Base-by-base conservation (phyloP, 1,140 invertebrate species). In the Charaxes varanes region DNA sequence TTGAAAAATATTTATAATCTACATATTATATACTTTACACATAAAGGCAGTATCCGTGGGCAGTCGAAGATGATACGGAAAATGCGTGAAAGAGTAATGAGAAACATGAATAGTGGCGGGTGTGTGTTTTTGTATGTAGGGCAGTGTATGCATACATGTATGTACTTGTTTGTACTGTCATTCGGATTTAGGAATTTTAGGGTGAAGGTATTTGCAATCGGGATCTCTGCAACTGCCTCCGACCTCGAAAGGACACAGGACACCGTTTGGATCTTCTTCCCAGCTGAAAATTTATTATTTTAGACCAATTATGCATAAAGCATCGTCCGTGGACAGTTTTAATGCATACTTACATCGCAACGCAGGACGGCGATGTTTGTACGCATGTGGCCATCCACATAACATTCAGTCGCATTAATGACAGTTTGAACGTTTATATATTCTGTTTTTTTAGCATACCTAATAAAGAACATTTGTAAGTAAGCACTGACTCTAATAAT, bases 171-270 rank as follows among this genome's bases (percentile, higher is more conserved):
- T 44, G 47, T 54, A 37, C 18, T 59, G 70, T 73, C 66, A 73
- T 54, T 65, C 53, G 11, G 37, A 31, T 30, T 42, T 42, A 14
- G 58, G 58, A 32, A 47, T 45, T 59, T 73, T 73, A 18, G 71
- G 73, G 50, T 85, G 84, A 27, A 82, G 52, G 59, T 81, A 82
- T 71, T 71, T 81, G 79, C 84, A 85, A 37, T 79, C 72, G 18
- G 77, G 38, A 43, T 85, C 84, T 53, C 76, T 80, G 76, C 84
- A 85, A 47, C 61, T 76, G 35, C 84, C 84, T 46, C 65, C 68
- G 16, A 85, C 72, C 52, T 84, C 82, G 62, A 76, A 85, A 4
- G 79, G 84, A 36, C 84, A 85, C 34, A 85, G 72, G 33, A 85
- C 74, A 15, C 62, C 76, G 49, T 84, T 78, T 22, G 79, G 72